These are phyloP conservation scores for Lithophane socia DNA, from an alignment of 2,888 invertebrate genomes.

Conservation along the genomic window DNA sequence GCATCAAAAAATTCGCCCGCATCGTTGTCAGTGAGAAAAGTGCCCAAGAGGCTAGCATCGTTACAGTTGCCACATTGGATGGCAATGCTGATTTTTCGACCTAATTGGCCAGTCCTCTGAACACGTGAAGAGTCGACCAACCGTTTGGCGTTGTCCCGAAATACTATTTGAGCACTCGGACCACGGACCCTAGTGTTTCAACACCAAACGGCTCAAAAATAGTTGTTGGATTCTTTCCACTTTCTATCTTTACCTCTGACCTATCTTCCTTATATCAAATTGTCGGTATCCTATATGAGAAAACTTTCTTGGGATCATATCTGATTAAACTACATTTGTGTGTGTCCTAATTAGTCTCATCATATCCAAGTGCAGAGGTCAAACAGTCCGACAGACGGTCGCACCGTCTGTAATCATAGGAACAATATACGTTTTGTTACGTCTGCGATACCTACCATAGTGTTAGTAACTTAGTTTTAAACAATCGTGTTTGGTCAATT, in stretches of 20 bases:
- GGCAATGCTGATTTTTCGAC: too few relatives aligned
- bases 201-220: too few relatives aligned
- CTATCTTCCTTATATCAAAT: background rate
- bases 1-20: too few relatives aligned
- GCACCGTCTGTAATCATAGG: constrained; percentile 1
- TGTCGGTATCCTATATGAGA: background rate
- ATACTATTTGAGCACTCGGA: too few relatives aligned
- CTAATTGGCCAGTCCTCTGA: too few relatives aligned
- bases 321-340: constrained; percentile 4
- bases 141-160: too few relatives aligned
- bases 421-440: background rate
- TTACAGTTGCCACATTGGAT: too few relatives aligned
- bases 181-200: too few relatives aligned
- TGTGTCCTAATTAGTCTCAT: constrained; percentile 36
- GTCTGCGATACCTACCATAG: background rate
- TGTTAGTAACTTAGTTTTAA: background rate
- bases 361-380: constrained; percentile 45
- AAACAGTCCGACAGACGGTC: constrained; percentile 16
- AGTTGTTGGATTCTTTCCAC: too few relatives aligned
- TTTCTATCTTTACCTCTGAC: background rate
- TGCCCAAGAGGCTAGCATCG: too few relatives aligned
- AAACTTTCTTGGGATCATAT: constrained; percentile 3
- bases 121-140: too few relatives aligned
- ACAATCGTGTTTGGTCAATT: background rate
- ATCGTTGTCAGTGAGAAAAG: too few relatives aligned